Percentiles rank a stretch among this genome's conserved stretches.
phyloP scores from a whole-genome alignment of 2,113 vertebrate species.

The Pelodiscus sinensis region DNA sequence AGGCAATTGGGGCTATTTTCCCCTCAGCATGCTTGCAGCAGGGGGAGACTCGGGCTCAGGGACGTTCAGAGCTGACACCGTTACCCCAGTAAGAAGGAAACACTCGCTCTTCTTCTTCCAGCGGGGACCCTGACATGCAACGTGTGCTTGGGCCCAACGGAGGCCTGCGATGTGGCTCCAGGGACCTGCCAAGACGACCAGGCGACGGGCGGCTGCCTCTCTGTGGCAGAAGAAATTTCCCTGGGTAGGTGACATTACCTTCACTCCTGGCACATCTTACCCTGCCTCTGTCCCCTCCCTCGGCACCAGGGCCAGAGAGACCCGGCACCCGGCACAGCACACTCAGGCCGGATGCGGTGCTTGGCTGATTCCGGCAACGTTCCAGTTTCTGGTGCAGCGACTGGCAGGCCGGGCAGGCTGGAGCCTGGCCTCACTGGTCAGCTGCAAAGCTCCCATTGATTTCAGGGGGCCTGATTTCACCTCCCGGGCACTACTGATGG shows the following conservation, averaged over 20 bases:
- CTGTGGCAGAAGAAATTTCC: background rate
- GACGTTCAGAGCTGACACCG: background rate
- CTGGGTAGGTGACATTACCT: background rate
- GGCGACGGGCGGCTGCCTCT: background rate
- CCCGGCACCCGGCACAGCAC: background rate
- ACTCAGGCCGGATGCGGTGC: rapidly evolving
- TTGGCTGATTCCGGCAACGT: background rate
- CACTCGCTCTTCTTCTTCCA: background rate
- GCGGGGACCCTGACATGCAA: background rate
- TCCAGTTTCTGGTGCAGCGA: background rate
- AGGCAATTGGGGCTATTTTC: too few relatives aligned
- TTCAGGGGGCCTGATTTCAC: background rate
- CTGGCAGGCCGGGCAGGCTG: too few relatives aligned
- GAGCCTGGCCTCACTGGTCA: background rate
- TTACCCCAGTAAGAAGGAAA: background rate
- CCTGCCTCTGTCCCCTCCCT: background rate
- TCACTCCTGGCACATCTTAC: background rate
- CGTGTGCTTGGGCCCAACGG: rapidly evolving
- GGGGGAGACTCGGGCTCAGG: background rate
- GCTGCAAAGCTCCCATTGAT: background rate
- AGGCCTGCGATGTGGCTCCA: background rate
- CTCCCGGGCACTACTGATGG: too few relatives aligned
- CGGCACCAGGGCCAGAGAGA: background rate
- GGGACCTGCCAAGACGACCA: background rate
- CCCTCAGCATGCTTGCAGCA: too few relatives aligned